phyloP scores from a whole-genome alignment of 2,113 vertebrate species.

The Rhea pennata region DNA sequence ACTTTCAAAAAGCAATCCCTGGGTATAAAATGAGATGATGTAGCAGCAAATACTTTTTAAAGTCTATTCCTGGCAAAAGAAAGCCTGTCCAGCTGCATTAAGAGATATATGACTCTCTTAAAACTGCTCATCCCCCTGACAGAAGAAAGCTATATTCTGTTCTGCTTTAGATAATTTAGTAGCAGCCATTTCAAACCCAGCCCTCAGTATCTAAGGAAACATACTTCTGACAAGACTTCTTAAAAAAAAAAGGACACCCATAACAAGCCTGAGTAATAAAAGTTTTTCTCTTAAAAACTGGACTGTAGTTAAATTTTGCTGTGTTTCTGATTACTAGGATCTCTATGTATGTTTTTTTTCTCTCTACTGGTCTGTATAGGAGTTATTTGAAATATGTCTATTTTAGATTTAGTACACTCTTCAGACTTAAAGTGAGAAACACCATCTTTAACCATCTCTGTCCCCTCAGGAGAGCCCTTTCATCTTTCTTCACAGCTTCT shows the following conservation, averaged over 20 bases:
- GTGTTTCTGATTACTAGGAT: background rate
- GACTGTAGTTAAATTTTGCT: background rate
- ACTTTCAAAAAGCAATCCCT: background rate
- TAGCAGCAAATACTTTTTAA: background rate
- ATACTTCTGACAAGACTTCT: background rate
- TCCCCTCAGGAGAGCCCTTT: background rate
- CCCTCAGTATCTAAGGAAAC: background rate
- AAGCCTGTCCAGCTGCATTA: background rate
- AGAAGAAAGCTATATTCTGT: slow-evolving; percentile 1
- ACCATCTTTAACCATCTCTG: background rate
- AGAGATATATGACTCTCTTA: slow-evolving; percentile 33
- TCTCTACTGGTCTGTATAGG: background rate
- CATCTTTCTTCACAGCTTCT: background rate
- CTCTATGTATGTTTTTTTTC: background rate
- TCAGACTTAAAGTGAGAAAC: background rate
- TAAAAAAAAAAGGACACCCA: background rate
- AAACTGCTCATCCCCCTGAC: background rate
- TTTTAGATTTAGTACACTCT: background rate
- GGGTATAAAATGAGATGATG: slow-evolving; percentile 9
- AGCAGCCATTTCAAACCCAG: slow-evolving; percentile 12
- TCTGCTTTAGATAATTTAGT: background rate
- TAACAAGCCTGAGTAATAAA: slow-evolving; percentile 6
- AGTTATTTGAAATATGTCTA: background rate
- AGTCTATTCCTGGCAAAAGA: background rate
- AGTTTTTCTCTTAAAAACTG: background rate